A percentile compares a stretch with the other conserved stretches of the same genome.
phyloP scores from a whole-genome alignment of 2,888 invertebrate species.

The Tenthredo scrophulariae region DNA sequence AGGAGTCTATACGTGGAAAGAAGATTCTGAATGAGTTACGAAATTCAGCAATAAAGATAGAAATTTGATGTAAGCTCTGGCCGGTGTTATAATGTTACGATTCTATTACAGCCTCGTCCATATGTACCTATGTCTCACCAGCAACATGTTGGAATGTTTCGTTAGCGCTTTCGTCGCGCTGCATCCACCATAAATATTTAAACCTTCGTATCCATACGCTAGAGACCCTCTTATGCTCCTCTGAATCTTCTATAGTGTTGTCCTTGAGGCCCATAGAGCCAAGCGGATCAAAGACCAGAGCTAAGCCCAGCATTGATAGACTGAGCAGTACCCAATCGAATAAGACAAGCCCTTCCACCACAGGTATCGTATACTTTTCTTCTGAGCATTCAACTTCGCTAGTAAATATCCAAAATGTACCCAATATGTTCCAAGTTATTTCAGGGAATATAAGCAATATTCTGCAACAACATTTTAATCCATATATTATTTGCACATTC shows the following conservation, averaged over 20 bases:
- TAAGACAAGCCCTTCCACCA: slow-evolving; percentile 88
- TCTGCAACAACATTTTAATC: slow-evolving; percentile 76
- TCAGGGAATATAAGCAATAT: slow-evolving; percentile 89
- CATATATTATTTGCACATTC: neutral
- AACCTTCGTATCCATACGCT: slow-evolving; percentile 88
- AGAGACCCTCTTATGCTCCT: slow-evolving; percentile 85
- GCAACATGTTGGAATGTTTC: slow-evolving; percentile 90
- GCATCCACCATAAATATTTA: slow-evolving; percentile 86
- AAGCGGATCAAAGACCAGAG: slow-evolving; percentile 90
- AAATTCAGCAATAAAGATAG: neutral
- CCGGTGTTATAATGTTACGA: neutral
- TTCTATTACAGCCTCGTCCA: slow-evolving; percentile 59
- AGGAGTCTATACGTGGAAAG: neutral
- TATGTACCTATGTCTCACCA: slow-evolving; percentile 80
- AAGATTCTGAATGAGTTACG: neutral
- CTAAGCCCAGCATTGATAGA: slow-evolving; percentile 86
- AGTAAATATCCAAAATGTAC: slow-evolving; percentile 91
- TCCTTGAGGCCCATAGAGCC: slow-evolving; percentile 78
- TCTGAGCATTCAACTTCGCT: slow-evolving; percentile 85
- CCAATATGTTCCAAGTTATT: slow-evolving; percentile 88
- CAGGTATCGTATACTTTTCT: slow-evolving; percentile 85
- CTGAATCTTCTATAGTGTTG: slow-evolving; percentile 79
- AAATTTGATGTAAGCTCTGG: neutral
- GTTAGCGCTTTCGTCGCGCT: slow-evolving; percentile 87
- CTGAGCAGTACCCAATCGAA: slow-evolving; percentile 91